Percentiles rank a stretch among this genome's conserved stretches.
Evolutionary conservation across 2,888 invertebrate genomes (phyloP).

Genomic region (Synergus itoensis): DNA sequence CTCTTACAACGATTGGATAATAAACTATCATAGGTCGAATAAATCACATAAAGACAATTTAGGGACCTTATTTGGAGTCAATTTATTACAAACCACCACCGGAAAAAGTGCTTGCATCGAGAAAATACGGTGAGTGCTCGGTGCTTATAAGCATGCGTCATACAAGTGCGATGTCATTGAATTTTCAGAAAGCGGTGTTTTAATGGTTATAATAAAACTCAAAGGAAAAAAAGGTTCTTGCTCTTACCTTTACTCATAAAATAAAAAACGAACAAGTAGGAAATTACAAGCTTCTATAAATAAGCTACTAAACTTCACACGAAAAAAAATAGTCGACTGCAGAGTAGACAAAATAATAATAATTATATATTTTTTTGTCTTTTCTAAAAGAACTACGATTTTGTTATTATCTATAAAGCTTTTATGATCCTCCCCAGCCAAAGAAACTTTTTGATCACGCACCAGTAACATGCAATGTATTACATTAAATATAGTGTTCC

Average conservation of each 20-base stretch:
- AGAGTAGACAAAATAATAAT: too few species aligned
- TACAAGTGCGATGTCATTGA: conserved; percentile 22
- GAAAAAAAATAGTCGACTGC: background rate
- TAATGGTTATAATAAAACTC: conserved; percentile 1
- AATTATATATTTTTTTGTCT: background rate
- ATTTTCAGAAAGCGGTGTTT: conserved; percentile 30
- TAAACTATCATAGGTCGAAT: background rate
- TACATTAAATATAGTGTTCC: background rate
- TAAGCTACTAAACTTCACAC: background rate
- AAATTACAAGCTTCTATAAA: background rate
- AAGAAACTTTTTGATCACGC: background rate
- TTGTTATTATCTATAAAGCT: background rate
- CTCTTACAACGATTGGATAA: conserved; percentile 5
- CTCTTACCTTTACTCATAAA: background rate
- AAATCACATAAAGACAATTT: conserved; percentile 30
- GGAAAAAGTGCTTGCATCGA: conserved; percentile 37
- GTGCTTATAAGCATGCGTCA: conserved; percentile 36
- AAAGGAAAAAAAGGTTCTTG: background rate
- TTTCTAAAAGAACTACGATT: background rate
- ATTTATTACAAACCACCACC: conserved; percentile 32
- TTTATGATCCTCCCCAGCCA: background rate
- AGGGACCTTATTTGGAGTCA: conserved; percentile 12
- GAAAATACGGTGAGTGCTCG: conserved; percentile 20
- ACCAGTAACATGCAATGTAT: background rate
- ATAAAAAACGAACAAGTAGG: background rate